Percentiles rank a stretch among this genome's conserved stretches.
Evolutionary conservation across 2,888 invertebrate species (phyloP).

Genomic region (Cheiracanthium punctorium): DNA sequence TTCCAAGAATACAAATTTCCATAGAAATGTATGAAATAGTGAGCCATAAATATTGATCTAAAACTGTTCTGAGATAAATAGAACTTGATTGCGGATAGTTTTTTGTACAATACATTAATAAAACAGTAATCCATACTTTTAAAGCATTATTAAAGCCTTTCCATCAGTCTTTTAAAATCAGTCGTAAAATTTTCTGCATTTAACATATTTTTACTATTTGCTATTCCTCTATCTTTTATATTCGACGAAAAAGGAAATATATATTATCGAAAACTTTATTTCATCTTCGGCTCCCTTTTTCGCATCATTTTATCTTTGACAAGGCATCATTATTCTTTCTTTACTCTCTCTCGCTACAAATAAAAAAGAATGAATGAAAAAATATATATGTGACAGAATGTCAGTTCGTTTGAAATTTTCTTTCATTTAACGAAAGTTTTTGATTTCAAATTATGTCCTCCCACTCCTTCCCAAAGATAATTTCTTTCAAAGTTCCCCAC

Average conservation of each 20-base stretch:
- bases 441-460: not conserved
- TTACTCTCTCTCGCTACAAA: not conserved
- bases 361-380: not conserved
- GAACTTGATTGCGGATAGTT: no score
- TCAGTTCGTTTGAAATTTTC: conserved; percentile 4
- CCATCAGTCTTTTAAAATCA: no score
- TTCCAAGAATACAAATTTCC: no score
- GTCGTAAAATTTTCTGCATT: no score
- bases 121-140: no score
- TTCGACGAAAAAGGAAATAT: not conserved
- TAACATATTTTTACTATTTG: no score
- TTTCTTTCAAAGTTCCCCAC: not conserved
- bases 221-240: not conserved
- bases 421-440: not conserved
- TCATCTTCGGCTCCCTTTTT: not conserved
- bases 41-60: no score
- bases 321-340: conserved; percentile 3
- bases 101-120: no score
- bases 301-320: not conserved
- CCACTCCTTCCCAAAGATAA: not conserved
- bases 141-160: no score
- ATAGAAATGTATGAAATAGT: no score
- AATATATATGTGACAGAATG: not conserved
- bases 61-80: no score
- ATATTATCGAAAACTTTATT: not conserved